Evolutionary conservation across 2,113 vertebrate species (phyloP).

Genomic region (Xiphophorus couchianus): DNA sequence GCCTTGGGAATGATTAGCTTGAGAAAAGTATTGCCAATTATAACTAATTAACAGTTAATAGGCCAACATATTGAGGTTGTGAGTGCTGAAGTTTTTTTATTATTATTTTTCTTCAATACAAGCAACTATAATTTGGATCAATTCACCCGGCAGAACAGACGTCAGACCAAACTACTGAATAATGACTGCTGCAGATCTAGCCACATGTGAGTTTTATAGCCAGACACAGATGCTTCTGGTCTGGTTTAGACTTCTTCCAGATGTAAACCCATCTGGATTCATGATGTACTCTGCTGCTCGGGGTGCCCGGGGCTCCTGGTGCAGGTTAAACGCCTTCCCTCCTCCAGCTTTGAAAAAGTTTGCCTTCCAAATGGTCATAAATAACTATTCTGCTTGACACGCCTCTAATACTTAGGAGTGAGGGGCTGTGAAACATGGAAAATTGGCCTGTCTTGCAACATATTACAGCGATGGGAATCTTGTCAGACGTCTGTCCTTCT

Average conservation of each 20-base stretch:
- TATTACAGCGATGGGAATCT: not conserved
- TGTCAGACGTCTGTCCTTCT: not conserved
- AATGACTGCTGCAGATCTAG: slow-evolving; percentile 16
- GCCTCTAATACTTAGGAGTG: slow-evolving; percentile 12
- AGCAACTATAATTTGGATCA: slow-evolving; percentile 8
- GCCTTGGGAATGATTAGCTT: not conserved
- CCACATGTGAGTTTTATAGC: slow-evolving; percentile 18
- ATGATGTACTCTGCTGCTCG: slow-evolving; percentile 23
- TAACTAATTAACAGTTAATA: slow-evolving; percentile 2
- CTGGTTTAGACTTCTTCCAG: slow-evolving; percentile 20
- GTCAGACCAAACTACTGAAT: slow-evolving; percentile 10
- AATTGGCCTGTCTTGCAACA: not conserved
- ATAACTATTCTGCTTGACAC: slow-evolving; percentile 17
- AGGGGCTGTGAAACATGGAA: slow-evolving; percentile 8
- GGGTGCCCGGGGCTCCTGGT: slow-evolving; percentile 16
- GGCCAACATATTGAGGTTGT: slow-evolving; percentile 11
- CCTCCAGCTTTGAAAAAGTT: slow-evolving; percentile 11
- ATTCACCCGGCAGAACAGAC: slow-evolving; percentile 17
- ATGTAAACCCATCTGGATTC: slow-evolving; percentile 39
- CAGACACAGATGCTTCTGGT: slow-evolving; percentile 18
- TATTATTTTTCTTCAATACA: slow-evolving; percentile 2
- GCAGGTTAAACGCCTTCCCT: slow-evolving; percentile 27
- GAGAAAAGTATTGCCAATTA: slow-evolving; percentile 1
- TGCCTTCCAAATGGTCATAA: slow-evolving; percentile 31
- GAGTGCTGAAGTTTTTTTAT: not conserved